A percentile compares a stretch with the other conserved stretches of the same genome.
Conservation (phyloP, 2,888 invertebrate species). For the Mythimna impura region DNA sequence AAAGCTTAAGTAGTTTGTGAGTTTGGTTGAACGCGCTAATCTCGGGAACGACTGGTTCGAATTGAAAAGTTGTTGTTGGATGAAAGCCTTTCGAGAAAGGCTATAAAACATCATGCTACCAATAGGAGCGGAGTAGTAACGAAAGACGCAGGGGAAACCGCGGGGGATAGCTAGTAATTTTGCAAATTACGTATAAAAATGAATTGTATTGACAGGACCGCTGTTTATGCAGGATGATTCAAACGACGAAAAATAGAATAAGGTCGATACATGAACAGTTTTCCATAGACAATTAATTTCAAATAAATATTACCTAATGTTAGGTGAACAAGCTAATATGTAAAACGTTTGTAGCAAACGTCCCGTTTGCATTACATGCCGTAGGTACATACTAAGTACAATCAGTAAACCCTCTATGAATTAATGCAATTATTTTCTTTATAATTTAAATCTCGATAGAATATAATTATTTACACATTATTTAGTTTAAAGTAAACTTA, state of each 20-base stretch:
- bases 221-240: background rate
- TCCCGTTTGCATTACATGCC: conserved; percentile 52
- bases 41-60: too few relatives aligned
- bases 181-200: conserved; percentile 22
- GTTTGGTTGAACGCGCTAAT: too few relatives aligned
- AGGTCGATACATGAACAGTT: conserved; percentile 8
- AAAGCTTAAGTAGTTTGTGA: too few relatives aligned
- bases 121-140: too few relatives aligned
- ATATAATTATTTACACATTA: conserved; percentile 63
- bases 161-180: conserved; percentile 8
- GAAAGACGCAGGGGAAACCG: too few relatives aligned
- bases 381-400: conserved; percentile 81
- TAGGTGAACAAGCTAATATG: conserved; percentile 26
- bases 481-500: conserved; percentile 62
- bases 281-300: conserved; percentile 21
- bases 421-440: conserved; percentile 82
- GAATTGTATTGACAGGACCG: conserved; percentile 5
- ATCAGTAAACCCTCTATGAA: conserved; percentile 67
- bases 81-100: too few relatives aligned
- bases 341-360: conserved; percentile 49
- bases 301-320: conserved; percentile 39
- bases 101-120: too few relatives aligned
- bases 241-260: conserved; percentile 26
- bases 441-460: conserved; percentile 84
- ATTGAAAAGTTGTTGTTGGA: too few relatives aligned